phyloP scores from a whole-genome alignment of 2,888 invertebrate species.

The Cephus sareptanus region DNA sequence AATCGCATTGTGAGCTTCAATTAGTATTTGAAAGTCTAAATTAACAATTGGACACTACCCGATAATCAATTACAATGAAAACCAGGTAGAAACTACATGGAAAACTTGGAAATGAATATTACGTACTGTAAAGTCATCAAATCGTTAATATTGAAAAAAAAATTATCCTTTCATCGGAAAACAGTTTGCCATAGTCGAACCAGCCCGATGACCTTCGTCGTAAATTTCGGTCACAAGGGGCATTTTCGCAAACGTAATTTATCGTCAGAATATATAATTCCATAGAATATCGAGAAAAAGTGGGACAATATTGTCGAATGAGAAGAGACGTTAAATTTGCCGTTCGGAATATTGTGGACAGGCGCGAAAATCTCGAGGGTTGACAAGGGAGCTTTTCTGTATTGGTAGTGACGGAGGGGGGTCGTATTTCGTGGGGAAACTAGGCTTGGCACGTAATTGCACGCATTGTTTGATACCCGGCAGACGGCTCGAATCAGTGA shows the following conservation, averaged over 20 bases:
- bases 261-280: no score
- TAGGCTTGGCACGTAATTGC: conserved; percentile 59
- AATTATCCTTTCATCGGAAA: no score
- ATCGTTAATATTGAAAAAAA: no score
- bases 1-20: no score
- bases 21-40: no score
- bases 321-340: conserved; percentile 56
- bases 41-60: no score
- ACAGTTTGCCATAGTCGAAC: no score
- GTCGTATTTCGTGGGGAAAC: neutral
- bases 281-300: conserved; percentile 42
- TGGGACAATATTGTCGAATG: conserved; percentile 64
- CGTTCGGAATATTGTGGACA: conserved; percentile 51
- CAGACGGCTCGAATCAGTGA: conserved; percentile 48
- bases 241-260: no score
- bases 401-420: neutral
- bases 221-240: no score
- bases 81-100: no score
- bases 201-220: no score
- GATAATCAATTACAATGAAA: no score
- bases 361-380: conserved; percentile 42
- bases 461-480: conserved; percentile 61
- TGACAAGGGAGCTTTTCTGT: conserved; percentile 26
- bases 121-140: neutral
- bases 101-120: neutral